Evolutionary conservation across 2,888 invertebrate species (phyloP).

Genomic region (Sussaba pulchella): DNA sequence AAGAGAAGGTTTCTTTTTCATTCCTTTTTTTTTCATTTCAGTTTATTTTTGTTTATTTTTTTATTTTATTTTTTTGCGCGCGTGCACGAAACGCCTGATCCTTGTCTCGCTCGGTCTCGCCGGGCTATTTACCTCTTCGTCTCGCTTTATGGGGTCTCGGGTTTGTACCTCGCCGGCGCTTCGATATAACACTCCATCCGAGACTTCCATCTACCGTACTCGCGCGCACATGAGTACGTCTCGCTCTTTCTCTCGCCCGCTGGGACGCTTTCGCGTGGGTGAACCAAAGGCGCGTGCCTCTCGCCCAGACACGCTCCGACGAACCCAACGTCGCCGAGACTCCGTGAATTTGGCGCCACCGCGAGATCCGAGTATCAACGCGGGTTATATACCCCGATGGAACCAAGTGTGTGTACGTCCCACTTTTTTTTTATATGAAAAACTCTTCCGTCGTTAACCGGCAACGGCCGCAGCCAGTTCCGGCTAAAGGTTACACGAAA

Average conservation of each 20-base stretch:
- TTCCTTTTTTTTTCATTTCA: too few relatives aligned
- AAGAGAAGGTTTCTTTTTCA: constrained; percentile 63
- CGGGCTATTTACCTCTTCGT: neutral
- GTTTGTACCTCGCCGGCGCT: constrained; percentile 58
- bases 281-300: constrained; percentile 70
- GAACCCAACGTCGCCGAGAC: constrained; percentile 48
- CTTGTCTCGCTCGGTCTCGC: constrained; percentile 37
- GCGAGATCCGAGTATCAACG: constrained; percentile 48
- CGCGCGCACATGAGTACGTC: constrained; percentile 16
- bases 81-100: constrained; percentile 64
- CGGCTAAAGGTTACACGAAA: constrained; percentile 39
- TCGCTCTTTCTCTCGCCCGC: constrained; percentile 50
- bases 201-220: constrained; percentile 44
- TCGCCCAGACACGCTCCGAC: constrained; percentile 65
- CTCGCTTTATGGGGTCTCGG: constrained; percentile 12
- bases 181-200: constrained; percentile 59
- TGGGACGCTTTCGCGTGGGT: constrained; percentile 67
- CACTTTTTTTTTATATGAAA: constrained; percentile 43
- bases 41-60: too few relatives aligned
- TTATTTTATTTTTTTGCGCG: too few relatives aligned
- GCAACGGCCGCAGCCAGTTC: constrained; percentile 44
- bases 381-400: constrained; percentile 33
- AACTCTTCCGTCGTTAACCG: constrained; percentile 59
- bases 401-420: constrained; percentile 25
- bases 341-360: constrained; percentile 67